phyloP scores from a whole-genome alignment of 2,888 invertebrate genomes.

The Melieria crassipennis region DNA sequence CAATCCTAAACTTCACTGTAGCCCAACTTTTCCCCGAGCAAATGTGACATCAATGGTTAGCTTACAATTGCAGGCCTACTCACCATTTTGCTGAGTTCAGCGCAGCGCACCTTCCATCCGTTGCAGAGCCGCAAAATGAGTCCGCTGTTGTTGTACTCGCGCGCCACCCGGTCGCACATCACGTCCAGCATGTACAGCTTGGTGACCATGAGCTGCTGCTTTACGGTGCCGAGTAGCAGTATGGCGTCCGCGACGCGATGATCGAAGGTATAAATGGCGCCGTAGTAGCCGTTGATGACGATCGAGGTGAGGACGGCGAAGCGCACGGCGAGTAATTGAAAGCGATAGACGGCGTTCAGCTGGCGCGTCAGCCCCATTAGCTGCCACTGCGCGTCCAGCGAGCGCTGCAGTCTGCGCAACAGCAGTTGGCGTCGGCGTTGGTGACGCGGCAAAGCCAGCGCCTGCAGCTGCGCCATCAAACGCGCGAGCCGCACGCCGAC shows the following conservation, averaged over 20 bases:
- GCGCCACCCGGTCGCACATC: background rate
- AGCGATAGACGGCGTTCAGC: constrained; percentile 10
- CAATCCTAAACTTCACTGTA: too few relatives aligned
- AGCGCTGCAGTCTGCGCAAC: background rate
- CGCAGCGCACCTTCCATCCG: background rate
- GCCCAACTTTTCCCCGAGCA: too few relatives aligned
- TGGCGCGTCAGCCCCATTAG: constrained; percentile 1
- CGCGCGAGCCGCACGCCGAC: background rate
- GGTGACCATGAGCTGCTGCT: background rate
- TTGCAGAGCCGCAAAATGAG: background rate
- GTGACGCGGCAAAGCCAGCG: background rate
- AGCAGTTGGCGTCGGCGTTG: background rate
- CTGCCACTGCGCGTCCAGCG: constrained; percentile 21
- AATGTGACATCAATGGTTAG: too few relatives aligned
- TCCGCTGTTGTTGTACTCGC: background rate
- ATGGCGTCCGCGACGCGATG: background rate
- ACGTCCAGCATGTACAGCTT: background rate
- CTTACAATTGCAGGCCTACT: too few relatives aligned
- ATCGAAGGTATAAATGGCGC: constrained; percentile 15
- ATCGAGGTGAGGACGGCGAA: background rate
- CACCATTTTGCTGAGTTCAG: too few relatives aligned
- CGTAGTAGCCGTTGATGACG: constrained; percentile 2
- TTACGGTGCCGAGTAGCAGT: background rate
- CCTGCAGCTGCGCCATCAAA: background rate
- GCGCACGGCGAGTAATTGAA: background rate